Evolutionary conservation across 2,113 vertebrate species (phyloP), one percentile per base, ranked within the genome.

Genomic region (Ahaetulla prasina): DNA sequence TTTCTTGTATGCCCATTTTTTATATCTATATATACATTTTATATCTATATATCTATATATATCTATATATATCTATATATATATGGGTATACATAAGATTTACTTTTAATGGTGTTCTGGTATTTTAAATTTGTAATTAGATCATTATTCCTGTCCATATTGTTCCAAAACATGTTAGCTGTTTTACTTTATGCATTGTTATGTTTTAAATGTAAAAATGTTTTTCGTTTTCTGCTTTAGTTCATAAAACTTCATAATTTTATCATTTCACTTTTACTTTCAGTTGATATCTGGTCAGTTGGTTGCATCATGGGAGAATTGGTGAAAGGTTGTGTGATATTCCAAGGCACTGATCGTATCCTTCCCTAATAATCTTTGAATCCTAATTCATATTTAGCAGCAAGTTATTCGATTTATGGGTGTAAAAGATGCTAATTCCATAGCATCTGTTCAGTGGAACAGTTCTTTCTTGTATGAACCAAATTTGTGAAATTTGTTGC

Each of bases 241-340:
- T 97, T 97, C 97, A 97, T 96, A 95, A 94, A 97, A 96, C 94
- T 95, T 96, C 97, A 97, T 98, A 97, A 98, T 98, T 97, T 97
- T 97, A 94, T 97, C 98, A 98, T 98, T 97, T 97, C 97, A 98
- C 95, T 98, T 97, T 97, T 98, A 96, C 98, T 98, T 98, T 98
- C 98, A 99, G 99, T 99, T 98, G 99, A 99, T 98, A 99, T 99
- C 98, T 99, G 99, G 99, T 99, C 99, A 97, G 99, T 99, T 97
- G 99, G 99, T 96, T 99, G 99, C 97, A 99, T 99, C 98, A 99
- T 99, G 99, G 99, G 99, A 97, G 99, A 99, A 98, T 99, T 99
- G 99, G 98, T 99, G 97, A 99, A 99, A 98, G 99, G 99, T 97
- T 98, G 98, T 97, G 99, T 99, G 97, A 99, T 99, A 98, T 99